Conservation (phyloP, 2,113 vertebrate genomes). For the Seriola quinqueradiata region DNA sequence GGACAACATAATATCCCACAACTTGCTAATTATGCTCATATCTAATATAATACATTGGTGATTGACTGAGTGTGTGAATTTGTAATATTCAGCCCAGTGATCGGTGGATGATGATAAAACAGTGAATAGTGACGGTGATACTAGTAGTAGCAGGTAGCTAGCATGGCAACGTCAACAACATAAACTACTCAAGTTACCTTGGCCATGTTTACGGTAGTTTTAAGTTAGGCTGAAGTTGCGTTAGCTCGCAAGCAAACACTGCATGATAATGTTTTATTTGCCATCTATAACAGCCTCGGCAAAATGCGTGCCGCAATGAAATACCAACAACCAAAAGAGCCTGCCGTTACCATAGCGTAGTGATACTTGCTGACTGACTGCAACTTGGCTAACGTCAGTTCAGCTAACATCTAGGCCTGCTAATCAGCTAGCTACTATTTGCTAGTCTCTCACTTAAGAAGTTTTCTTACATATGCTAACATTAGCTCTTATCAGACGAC, state of each 20-base stretch:
- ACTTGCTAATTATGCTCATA: background rate
- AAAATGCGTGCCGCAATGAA: background rate
- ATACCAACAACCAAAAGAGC: background rate
- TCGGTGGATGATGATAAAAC: background rate
- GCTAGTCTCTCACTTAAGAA: slow-evolving; percentile 24
- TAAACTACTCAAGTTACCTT: slow-evolving; percentile 13
- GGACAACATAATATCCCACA: background rate
- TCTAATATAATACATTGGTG: too few relatives aligned
- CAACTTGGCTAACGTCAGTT: slow-evolving; percentile 58
- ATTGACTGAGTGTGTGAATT: background rate
- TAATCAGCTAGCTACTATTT: slow-evolving; percentile 41
- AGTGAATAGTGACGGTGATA: background rate
- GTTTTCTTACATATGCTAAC: slow-evolving; percentile 41
- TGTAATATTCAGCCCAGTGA: background rate
- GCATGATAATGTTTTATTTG: background rate
- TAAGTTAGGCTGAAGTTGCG: background rate
- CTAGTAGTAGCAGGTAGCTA: background rate
- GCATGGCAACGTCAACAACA: slow-evolving; percentile 9
- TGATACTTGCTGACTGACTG: slow-evolving; percentile 39
- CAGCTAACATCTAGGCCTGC: slow-evolving; percentile 61
- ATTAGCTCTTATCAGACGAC: slow-evolving; percentile 29
- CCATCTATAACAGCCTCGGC: background rate
- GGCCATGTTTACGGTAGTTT: slow-evolving; percentile 29
- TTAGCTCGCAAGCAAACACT: slow-evolving; percentile 9
- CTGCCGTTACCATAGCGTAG: slow-evolving; percentile 7